Evolutionary conservation across 2,888 invertebrate genomes (phyloP).

Genomic region (Drosophila testacea): DNA sequence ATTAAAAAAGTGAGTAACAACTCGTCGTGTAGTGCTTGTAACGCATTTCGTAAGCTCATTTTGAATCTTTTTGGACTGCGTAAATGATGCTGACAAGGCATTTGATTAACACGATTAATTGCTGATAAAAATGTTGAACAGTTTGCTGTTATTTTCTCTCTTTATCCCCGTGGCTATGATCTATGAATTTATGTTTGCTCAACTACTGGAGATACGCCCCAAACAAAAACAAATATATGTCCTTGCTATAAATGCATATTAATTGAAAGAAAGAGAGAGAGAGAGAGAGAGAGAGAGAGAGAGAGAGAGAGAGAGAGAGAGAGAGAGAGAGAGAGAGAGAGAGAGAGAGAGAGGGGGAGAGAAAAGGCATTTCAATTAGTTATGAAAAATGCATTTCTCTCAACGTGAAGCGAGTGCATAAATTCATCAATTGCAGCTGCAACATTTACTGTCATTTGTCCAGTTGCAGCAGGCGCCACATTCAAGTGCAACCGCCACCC

Average conservation of each 20-base stretch:
- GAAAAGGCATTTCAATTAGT: conserved; percentile 66
- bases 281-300: neutral
- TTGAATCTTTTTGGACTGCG: conserved; percentile 45
- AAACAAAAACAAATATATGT: conserved; percentile 9
- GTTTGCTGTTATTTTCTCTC: conserved; percentile 50
- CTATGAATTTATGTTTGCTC: conserved; percentile 50
- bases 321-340: conserved; percentile 6
- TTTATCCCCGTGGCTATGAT: neutral
- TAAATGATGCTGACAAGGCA: conserved; percentile 84
- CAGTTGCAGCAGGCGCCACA: conserved; percentile 53
- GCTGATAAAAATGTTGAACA: conserved; percentile 81
- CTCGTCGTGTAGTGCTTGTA: conserved; percentile 52
- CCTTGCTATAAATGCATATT: conserved; percentile 42
- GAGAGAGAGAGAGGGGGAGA: neutral
- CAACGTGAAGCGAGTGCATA: conserved; percentile 66
- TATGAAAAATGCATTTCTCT: conserved; percentile 75
- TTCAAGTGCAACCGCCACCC: conserved; percentile 51
- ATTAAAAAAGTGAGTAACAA: conserved; percentile 43
- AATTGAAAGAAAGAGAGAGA: conserved; percentile 15
- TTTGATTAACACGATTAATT: conserved; percentile 84
- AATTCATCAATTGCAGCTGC: conserved; percentile 79
- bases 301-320: conserved; percentile 2
- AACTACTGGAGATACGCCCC: conserved; percentile 63
- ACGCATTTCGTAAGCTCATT: conserved; percentile 72
- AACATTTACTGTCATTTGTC: conserved; percentile 76